These are phyloP conservation scores for Lasioglossum baleicum DNA, from an alignment of 1,140 invertebrate species.

Conservation along the genomic window DNA sequence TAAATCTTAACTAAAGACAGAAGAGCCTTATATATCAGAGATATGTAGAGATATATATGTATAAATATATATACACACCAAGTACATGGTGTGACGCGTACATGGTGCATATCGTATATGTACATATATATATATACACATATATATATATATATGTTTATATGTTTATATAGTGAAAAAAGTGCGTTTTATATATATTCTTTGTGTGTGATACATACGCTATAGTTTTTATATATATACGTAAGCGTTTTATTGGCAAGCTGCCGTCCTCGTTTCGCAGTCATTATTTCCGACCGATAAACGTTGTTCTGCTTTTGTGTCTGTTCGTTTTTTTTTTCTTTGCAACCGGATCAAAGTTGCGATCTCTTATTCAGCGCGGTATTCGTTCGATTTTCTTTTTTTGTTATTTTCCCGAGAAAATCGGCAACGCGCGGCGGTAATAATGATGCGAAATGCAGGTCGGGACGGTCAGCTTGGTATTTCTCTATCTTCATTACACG, in stretches of 20 bases:
- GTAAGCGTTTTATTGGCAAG: slow-evolving; percentile 62
- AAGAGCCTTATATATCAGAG: slow-evolving; percentile 80
- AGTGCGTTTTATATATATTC: slow-evolving; percentile 64
- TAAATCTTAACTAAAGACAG: slow-evolving; percentile 80
- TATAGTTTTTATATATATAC: slow-evolving; percentile 68
- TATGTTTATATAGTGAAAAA: slow-evolving; percentile 67
- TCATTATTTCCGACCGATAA: slow-evolving; percentile 54
- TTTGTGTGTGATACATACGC: slow-evolving; percentile 70
- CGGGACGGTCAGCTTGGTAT: slow-evolving; percentile 60
- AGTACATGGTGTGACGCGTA: slow-evolving; percentile 59
- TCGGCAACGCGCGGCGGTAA: slow-evolving; percentile 22
- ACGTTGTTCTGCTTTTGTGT: background rate
- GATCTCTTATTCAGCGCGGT: no score
- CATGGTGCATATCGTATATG: slow-evolving; percentile 52
- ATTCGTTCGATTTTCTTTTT: background rate
- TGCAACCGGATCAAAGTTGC: no score
- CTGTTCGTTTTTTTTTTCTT: background rate
- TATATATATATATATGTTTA: slow-evolving; percentile 64
- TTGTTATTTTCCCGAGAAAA: no score
- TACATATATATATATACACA: slow-evolving; percentile 64
- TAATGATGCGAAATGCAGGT: slow-evolving; percentile 34
- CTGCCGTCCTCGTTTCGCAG: slow-evolving; percentile 47
- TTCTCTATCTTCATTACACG: slow-evolving; percentile 74
- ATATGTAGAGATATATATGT: slow-evolving; percentile 76
- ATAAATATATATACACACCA: slow-evolving; percentile 67